Evolutionary conservation across 2,888 invertebrate species (phyloP).

Genomic region (Apantesis nais): DNA sequence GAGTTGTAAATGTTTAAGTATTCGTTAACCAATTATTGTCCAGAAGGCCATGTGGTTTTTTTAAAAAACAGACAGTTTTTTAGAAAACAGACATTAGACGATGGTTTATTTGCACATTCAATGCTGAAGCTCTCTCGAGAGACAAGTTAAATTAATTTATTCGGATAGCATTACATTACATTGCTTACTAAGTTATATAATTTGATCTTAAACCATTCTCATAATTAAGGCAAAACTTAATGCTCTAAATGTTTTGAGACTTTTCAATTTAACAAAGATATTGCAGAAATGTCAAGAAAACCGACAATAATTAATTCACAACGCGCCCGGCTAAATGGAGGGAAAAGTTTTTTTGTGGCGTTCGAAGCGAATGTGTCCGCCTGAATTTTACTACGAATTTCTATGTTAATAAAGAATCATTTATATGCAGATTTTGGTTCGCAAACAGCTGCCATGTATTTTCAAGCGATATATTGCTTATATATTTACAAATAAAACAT

Average conservation of each 20-base stretch:
- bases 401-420: slow-evolving; percentile 18
- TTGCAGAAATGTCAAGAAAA: slow-evolving; percentile 5
- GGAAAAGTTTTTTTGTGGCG: slow-evolving; percentile 13
- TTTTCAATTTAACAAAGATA: not conserved
- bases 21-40: not conserved
- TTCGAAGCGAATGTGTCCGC: slow-evolving; percentile 9
- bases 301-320: slow-evolving; percentile 10
- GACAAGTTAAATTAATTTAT: not conserved
- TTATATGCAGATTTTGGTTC: slow-evolving; percentile 19
- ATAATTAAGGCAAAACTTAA: not conserved
- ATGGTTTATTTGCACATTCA: not conserved
- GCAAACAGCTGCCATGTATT: slow-evolving; percentile 7
- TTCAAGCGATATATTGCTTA: slow-evolving; percentile 1
- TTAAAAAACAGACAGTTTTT: too few species aligned
- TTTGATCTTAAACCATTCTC: not conserved
- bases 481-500: not conserved
- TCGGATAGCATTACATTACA: not conserved
- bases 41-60: not conserved
- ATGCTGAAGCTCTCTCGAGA: not conserved
- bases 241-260: not conserved
- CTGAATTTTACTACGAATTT: slow-evolving; percentile 14
- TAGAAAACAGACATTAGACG: not conserved
- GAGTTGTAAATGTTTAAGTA: not conserved
- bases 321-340: slow-evolving; percentile 8
- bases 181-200: not conserved